Conservation (phyloP, 2,113 vertebrate species). For the Ondatra zibethicus region DNA sequence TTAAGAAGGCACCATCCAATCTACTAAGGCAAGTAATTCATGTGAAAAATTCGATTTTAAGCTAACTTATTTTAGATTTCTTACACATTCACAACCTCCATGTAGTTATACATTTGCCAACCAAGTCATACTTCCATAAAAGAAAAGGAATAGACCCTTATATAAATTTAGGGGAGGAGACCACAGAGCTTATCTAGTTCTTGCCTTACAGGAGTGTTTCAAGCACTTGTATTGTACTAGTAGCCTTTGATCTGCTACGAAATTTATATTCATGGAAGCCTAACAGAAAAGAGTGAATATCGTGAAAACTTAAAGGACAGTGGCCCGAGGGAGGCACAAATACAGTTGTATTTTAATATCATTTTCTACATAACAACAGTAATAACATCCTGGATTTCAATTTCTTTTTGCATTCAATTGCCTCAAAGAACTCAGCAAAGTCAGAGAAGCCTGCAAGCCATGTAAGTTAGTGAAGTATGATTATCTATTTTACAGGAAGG, state of each 20-base stretch:
- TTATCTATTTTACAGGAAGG: slow-evolving; percentile 55
- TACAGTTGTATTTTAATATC: slow-evolving; percentile 77
- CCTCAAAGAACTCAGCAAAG: slow-evolving; percentile 65
- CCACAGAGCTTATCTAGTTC: slow-evolving; percentile 75
- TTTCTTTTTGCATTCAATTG: slow-evolving; percentile 61
- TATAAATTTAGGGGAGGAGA: slow-evolving; percentile 68
- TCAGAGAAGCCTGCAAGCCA: slow-evolving; percentile 62
- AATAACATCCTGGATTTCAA: slow-evolving; percentile 77
- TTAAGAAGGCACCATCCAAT: slow-evolving; percentile 52
- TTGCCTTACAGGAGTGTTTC: slow-evolving; percentile 75
- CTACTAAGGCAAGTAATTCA: slow-evolving; percentile 63
- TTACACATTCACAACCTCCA: slow-evolving; percentile 50
- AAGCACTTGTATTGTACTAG: slow-evolving; percentile 36
- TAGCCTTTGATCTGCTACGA: slow-evolving; percentile 75
- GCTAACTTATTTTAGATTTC: slow-evolving; percentile 68
- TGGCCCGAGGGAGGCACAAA: slow-evolving; percentile 72
- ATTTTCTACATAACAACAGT: slow-evolving; percentile 77
- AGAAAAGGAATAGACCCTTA: slow-evolving; percentile 64
- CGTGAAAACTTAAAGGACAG: slow-evolving; percentile 76
- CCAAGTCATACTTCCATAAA: slow-evolving; percentile 60
- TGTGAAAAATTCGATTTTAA: slow-evolving; percentile 79
- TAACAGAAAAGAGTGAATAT: slow-evolving; percentile 73
- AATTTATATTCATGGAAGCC: slow-evolving; percentile 75
- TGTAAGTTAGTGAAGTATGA: slow-evolving; percentile 55
- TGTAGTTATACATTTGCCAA: slow-evolving; percentile 33